These are phyloP conservation scores for Cottoperca gobio DNA, from an alignment of 2,797 vertebrate genomes.

Conservation along the genomic window DNA sequence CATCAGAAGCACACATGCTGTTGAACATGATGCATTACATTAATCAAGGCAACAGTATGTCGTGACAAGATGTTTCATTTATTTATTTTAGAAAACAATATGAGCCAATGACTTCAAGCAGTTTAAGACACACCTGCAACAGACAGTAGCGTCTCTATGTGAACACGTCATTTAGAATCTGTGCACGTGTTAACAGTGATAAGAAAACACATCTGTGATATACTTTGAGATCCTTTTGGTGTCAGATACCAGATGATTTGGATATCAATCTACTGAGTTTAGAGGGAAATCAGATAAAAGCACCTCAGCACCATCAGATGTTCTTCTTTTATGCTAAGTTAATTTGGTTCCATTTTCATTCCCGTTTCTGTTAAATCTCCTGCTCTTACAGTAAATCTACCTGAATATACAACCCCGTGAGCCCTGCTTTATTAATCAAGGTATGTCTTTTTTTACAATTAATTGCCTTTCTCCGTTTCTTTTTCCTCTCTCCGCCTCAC, in stretches of 20 bases:
- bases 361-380: constrained; percentile 13
- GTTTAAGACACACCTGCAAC: background rate
- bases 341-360: constrained; percentile 23
- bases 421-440: constrained; percentile 37
- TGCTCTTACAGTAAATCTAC: constrained; percentile 19
- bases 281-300: constrained; percentile 12
- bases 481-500: background rate
- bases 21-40: constrained; percentile 36
- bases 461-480: background rate
- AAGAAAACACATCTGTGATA: background rate
- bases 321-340: constrained; percentile 14
- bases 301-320: background rate
- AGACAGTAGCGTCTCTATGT: background rate
- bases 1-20: constrained; percentile 29
- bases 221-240: background rate
- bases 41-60: constrained; percentile 29
- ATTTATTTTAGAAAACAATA: constrained; percentile 19
- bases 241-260: background rate
- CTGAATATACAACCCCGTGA: background rate
- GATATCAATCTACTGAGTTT: background rate
- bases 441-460: constrained; percentile 5
- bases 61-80: constrained; percentile 30
- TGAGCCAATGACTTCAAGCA: background rate
- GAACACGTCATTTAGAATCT: background rate
- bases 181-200: background rate